Percentiles rank a stretch among this genome's conserved stretches.
Conservation (phyloP, 2,888 invertebrate species). For the Lepidocyrtoides sp. region DNA sequence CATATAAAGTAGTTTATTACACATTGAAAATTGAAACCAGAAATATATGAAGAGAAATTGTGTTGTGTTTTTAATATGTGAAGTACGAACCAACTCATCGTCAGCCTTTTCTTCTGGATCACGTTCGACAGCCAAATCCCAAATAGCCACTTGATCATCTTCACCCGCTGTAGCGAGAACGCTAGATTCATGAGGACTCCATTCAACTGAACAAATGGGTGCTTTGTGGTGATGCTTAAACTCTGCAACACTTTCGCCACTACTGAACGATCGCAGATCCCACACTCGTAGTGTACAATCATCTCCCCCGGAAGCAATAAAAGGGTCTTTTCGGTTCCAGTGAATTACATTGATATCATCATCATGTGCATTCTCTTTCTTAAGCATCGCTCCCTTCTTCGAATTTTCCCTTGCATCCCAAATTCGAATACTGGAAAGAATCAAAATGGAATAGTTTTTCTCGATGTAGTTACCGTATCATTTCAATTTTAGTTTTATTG, state of each 20-base stretch:
- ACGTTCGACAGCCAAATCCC: constrained; percentile 93
- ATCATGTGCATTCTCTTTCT: constrained; percentile 94
- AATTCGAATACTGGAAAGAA: constrained; percentile 91
- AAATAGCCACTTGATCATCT: constrained; percentile 98
- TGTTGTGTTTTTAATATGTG: background rate
- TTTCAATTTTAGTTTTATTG: too few relatives aligned
- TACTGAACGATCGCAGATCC: constrained; percentile 94
- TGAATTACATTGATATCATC: constrained; percentile 98
- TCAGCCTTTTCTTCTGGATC: constrained; percentile 86
- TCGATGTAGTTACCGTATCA: too few relatives aligned
- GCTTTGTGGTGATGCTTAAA: constrained; percentile 97
- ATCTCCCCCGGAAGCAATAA: constrained; percentile 98
- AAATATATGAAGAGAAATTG: background rate
- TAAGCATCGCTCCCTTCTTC: constrained; percentile 96
- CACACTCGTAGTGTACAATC: constrained; percentile 98
- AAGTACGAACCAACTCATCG: constrained; percentile 87
- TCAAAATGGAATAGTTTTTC: too few relatives aligned
- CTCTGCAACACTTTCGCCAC: constrained; percentile 92
- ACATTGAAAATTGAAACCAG: constrained; percentile 16
- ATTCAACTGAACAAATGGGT: constrained; percentile 98
- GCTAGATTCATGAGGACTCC: constrained; percentile 97
- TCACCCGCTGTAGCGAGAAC: constrained; percentile 97
- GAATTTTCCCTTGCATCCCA: constrained; percentile 98
- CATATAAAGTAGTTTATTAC: constrained; percentile 72
- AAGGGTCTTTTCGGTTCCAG: constrained; percentile 97